Conservation (phyloP, 2,888 invertebrate species). For the Ormia ochracea region DNA sequence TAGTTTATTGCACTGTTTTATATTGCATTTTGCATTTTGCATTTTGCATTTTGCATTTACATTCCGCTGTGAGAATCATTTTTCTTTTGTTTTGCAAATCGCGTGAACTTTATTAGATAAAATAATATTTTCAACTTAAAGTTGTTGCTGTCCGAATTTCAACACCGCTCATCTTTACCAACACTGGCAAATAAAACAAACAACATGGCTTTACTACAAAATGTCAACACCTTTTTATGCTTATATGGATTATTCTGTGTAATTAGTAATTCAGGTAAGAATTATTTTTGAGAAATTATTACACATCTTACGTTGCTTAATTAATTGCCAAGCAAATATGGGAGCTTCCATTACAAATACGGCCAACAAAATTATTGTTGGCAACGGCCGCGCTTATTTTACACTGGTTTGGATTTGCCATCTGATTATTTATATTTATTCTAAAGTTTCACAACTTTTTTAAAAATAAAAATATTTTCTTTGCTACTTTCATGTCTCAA, state of each 20-base stretch:
- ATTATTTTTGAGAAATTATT: neutral
- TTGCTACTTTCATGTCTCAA: too few relatives aligned
- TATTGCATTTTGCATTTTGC: constrained; percentile 44
- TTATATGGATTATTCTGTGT: constrained; percentile 74
- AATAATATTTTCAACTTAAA: neutral
- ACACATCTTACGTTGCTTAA: too few relatives aligned
- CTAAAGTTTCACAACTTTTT: too few relatives aligned
- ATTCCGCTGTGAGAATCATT: constrained; percentile 45
- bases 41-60: constrained; percentile 43
- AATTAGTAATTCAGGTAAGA: constrained; percentile 74
- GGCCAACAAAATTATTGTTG: too few relatives aligned
- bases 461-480: too few relatives aligned
- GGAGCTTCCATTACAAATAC: too few relatives aligned
- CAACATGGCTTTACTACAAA: constrained; percentile 70
- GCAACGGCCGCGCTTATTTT: too few relatives aligned
- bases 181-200: constrained; percentile 62
- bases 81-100: constrained; percentile 36
- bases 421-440: too few relatives aligned
- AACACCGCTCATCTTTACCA: constrained; percentile 1
- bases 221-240: constrained; percentile 68
- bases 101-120: constrained; percentile 58
- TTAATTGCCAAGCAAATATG: too few relatives aligned
- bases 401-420: too few relatives aligned
- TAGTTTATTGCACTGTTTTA: constrained; percentile 42
- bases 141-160: neutral